Base-by-base conservation (phyloP, 1,140 invertebrate genomes). In the Bombyx mandarina region DNA sequence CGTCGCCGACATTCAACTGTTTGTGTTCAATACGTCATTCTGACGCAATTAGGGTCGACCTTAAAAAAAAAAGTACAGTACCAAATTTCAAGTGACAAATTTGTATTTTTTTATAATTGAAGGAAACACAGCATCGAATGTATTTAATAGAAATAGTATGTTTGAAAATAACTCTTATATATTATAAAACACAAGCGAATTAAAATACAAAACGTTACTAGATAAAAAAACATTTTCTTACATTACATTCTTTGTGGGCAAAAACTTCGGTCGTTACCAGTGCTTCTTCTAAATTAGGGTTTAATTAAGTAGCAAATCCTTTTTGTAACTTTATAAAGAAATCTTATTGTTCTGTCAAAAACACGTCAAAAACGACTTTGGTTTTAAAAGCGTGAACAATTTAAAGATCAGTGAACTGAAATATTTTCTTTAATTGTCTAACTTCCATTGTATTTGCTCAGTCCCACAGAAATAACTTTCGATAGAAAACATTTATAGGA, bases 181-280 rank as follows among this genome's bases (percentile, higher is more conserved):
- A 18, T 18, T 18, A 18, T 35, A 35, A 35, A 35, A 35, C 26
- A 35, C 1, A 35, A 35, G 4, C 4, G 2, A 35, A 35, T 35
- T 5, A 35, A 35, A 35, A 35, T 35, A 35, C 4, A 35, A 35
- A 35, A 35, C 4, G 12, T 18, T 18, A 18, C 12, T 18, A 18
- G 12, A 35, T 35, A 35, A 79, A 84, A 82, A 67, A 77, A 81
- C 65, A 77, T 78, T 62, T 69, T 73, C 65, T 80, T 83, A 83
- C 80, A 82, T 86, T 80, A 86, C 74, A 79, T 78, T 82, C 79
- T 82, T 81, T 84, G 81, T 77, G 81, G 76, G 58, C 58, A 71
- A 61, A 80, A 86, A 86, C 75, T 84, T 86, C 59, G 77, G 80
- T 84, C 81, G 74, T 86, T 86, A 84, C 77, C 67, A 69, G 70